Evolutionary conservation across 2,888 invertebrate species (phyloP), one percentile per base, ranked within the genome.

Genomic region (Andrena bicolor): DNA sequence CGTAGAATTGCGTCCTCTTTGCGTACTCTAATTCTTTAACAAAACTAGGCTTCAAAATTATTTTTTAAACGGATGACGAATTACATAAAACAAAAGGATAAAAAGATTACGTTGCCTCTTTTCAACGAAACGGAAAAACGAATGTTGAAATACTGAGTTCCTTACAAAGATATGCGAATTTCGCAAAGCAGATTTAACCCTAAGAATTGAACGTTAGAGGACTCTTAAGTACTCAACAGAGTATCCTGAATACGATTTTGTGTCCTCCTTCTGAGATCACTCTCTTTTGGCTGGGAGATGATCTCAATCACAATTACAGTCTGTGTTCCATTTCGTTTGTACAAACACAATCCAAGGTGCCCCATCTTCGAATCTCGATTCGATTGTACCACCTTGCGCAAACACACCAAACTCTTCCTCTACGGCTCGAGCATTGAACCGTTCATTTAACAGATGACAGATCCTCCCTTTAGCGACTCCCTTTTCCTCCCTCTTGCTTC

Each of bases 351-450:
- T 41, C 41, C 16, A 41, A 20, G 20, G 51, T 10, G 26, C 51
- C 7, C 5, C 10, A 32, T 61, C 61, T 61, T 32, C n/a, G 26
- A 63, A 60, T 60, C 51, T 58, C 63, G 63, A 66, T 49, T 30
- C 73, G 49, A 64, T 41, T 41, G 13, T 16, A 30, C 63, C 82
- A 74, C 85, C 69, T 13, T 75, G 77, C 53, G 69, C 51, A 65
- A 82, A 83, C 71, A 74, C 41, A 41, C 41, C 41, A 4, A 41
- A 60, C 30, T n/a, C 35, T 53, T 49, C 53, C 51, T 23, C 49
- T 23, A 20, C 30, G 2, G 0, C 28, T 20, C 28, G 63, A 76
- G 28, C n/a, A 32, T 28, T 2, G 20, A 49, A 68, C 60, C 35
- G 66, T 70, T 49, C 65, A 53, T 23, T 66, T 49, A 49, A 66